These are phyloP conservation scores for Vultur gryphus DNA, from an alignment of 2,797 vertebrate species.

Conservation along the genomic window DNA sequence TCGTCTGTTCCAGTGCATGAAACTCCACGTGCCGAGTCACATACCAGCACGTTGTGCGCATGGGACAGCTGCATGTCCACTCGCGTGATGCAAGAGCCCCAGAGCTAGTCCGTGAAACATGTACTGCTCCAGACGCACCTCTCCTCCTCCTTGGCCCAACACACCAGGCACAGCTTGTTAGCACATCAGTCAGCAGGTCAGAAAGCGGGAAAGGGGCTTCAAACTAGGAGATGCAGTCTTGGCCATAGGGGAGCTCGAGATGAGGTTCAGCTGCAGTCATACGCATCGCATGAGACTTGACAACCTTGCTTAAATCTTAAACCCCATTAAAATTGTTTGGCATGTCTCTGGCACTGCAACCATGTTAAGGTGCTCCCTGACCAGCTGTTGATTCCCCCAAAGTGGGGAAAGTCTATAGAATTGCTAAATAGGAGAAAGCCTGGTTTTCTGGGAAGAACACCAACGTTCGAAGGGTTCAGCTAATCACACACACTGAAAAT, in stretches of 20 bases:
- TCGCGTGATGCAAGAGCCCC: accelerated
- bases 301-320: background rate
- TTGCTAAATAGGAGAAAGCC: background rate
- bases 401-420: background rate
- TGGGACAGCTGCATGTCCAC: background rate
- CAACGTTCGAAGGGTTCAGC: background rate
- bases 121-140: background rate
- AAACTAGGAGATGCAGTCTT: background rate
- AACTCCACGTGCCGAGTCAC: background rate
- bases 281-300: background rate
- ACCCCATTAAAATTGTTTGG: background rate
- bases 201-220: accelerated
- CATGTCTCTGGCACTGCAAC: background rate
- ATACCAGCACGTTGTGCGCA: accelerated
- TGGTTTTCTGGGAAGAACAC: background rate
- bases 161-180: background rate
- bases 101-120: background rate
- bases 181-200: background rate
- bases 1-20: background rate
- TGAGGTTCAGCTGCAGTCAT: background rate
- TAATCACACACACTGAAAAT: background rate
- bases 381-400: background rate
- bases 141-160: background rate
- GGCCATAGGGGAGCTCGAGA: background rate
- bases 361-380: background rate